Evolutionary conservation across 2,888 invertebrate species (phyloP).

Genomic region (Clitarchus hookeri): DNA sequence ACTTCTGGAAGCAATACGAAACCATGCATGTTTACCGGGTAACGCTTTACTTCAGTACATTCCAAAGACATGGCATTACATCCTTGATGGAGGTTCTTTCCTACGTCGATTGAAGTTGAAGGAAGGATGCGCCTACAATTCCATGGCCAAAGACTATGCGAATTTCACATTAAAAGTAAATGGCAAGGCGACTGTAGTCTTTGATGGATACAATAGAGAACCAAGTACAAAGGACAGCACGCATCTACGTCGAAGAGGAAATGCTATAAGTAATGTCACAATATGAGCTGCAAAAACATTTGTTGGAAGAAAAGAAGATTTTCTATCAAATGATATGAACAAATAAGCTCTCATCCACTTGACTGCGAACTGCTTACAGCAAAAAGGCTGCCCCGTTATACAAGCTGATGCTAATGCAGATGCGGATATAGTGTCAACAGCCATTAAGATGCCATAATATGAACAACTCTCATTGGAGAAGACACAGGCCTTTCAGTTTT

Average conservation of each 20-base stretch:
- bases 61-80: not conserved
- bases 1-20: too few relatives aligned
- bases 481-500: too few relatives aligned
- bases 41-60: not conserved
- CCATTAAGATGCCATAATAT: too few relatives aligned
- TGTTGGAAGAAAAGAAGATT: slow-evolving; percentile 9
- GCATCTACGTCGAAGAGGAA: not conserved
- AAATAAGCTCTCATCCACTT: not conserved
- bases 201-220: not conserved
- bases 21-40: not conserved
- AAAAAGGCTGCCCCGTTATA: too few relatives aligned
- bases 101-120: not conserved
- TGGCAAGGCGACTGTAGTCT: not conserved
- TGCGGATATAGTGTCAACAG: too few relatives aligned
- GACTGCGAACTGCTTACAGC: too few relatives aligned
- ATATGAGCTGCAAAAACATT: not conserved
- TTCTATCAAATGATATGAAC: not conserved
- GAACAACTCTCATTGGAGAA: too few relatives aligned
- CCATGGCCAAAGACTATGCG: not conserved
- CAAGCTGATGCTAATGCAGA: too few relatives aligned
- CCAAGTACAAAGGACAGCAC: not conserved
- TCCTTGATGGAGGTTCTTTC: not conserved
- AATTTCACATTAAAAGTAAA: not conserved
- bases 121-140: not conserved
- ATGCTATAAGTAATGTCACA: not conserved